Evolutionary conservation across 1,140 invertebrate species (phyloP).

Genomic region (Zophobas atratus): DNA sequence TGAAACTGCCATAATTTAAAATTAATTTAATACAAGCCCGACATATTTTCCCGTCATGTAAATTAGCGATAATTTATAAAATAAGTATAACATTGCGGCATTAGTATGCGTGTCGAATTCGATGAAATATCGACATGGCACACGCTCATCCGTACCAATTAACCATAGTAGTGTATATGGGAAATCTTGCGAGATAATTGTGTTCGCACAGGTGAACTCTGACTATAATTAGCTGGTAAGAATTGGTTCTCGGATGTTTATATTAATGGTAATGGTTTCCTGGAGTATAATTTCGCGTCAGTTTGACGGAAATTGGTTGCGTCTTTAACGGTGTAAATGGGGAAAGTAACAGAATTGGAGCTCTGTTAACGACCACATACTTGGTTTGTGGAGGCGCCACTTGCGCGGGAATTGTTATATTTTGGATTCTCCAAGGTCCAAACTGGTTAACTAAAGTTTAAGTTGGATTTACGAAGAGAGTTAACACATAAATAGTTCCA

Average conservation of each 20-base stretch:
- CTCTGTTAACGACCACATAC: conserved; percentile 3
- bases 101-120: neutral
- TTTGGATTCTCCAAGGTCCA: no score
- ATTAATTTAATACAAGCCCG: conserved; percentile 49
- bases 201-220: conserved; percentile 23
- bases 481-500: no score
- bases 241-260: conserved; percentile 19
- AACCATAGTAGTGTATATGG: conserved; percentile 12
- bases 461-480: no score
- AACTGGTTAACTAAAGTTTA: no score
- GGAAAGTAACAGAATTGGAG: conserved; percentile 13
- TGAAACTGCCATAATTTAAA: conserved; percentile 30
- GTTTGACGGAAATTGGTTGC: conserved; percentile 21
- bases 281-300: conserved; percentile 16
- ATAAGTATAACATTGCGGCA: neutral
- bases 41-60: conserved; percentile 22
- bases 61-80: conserved; percentile 21
- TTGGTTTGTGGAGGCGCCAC: conserved; percentile 18
- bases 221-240: conserved; percentile 15
- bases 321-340: conserved; percentile 6
- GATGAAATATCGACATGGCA: conserved; percentile 1
- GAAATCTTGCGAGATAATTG: conserved; percentile 24
- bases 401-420: neutral
- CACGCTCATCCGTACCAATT: conserved; percentile 1
- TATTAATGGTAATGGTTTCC: conserved; percentile 33